Evolutionary conservation across 1,140 invertebrate genomes (phyloP), one percentile per base, ranked within the genome.

Genomic region (Littorina saxatilis): DNA sequence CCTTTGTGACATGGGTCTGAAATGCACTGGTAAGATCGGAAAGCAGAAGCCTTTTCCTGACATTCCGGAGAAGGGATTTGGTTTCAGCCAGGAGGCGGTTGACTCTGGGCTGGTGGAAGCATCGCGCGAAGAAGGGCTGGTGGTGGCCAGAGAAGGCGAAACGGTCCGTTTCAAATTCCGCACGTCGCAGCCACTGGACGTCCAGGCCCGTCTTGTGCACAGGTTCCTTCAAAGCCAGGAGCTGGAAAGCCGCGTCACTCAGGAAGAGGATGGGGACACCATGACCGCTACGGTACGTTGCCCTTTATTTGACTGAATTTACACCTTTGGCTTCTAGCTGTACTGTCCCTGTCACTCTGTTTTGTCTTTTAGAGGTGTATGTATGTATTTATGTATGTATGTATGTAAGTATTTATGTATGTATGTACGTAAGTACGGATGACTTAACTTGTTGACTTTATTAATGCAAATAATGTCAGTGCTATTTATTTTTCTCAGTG

Each of bases 71-170:
- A 40, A 29, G 35, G 66, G 66, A 0, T 32, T 68, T 2, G 76
- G 76, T 1, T 43, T 63, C 37, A 43, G 15, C 37, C 52, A 78
- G 58, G 76, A 32, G 35, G 76, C 76, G 1, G n/a, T 78, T 13
- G 55, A 78, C 23, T 37, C 58, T 1, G 76, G 76, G 1, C 23
- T 78, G n/a, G 55, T 78, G 52, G 76, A 78, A 32, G 23, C 39
- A 3, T 78, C 76, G 23, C 55, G 76, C 11, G 76, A 78, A 32
- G 76, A 78, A 0, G 76, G 76, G 17, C 32, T 78, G 52, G 29
- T 78, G 35, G 76, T 78, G 76, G 76, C 58, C 5, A 35, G 20
- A 11, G 76, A 78, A 39, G 76, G 76, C 1, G 76, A 78, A n/a
- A 78, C 40, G 55, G 58, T 78, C n/a, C 58, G 76, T 9, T 63